Percentiles rank a stretch among this genome's conserved stretches.
Conservation (phyloP, 2,797 vertebrate genomes). For the Cryptoprocta ferox region DNA sequence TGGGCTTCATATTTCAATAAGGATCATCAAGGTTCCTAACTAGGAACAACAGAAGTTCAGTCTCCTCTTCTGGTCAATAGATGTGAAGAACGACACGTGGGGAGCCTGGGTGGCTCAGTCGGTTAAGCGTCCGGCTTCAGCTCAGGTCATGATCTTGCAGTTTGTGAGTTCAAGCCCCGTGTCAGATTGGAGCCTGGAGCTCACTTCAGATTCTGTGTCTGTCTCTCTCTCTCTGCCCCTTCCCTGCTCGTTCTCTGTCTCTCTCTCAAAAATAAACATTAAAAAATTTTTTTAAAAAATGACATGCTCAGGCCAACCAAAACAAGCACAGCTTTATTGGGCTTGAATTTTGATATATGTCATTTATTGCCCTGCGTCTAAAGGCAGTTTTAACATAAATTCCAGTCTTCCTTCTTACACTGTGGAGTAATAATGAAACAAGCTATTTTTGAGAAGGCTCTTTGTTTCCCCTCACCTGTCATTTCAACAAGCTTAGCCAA, state of each 20-base stretch:
- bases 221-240: too few relatives aligned
- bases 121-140: too few relatives aligned
- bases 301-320: neutral
- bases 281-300: too few relatives aligned
- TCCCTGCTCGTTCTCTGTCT: too few relatives aligned
- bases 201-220: too few relatives aligned
- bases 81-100: neutral
- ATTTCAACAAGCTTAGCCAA: constrained; percentile 52
- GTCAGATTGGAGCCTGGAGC: too few relatives aligned
- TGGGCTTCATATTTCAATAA: neutral
- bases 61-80: constrained; percentile 2
- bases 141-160: too few relatives aligned
- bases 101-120: too few relatives aligned
- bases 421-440: neutral
- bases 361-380: neutral
- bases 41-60: neutral
- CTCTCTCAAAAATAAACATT: too few relatives aligned
- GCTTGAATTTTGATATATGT: neutral
- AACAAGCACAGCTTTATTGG: neutral
- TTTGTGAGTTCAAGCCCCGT: too few relatives aligned
- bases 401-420: neutral
- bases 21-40: constrained; percentile 22
- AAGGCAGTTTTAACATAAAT: neutral
- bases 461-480: neutral
- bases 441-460: neutral